Base-by-base conservation (phyloP, 2,113 vertebrate genomes). In the Marcusenius ussheri region DNA sequence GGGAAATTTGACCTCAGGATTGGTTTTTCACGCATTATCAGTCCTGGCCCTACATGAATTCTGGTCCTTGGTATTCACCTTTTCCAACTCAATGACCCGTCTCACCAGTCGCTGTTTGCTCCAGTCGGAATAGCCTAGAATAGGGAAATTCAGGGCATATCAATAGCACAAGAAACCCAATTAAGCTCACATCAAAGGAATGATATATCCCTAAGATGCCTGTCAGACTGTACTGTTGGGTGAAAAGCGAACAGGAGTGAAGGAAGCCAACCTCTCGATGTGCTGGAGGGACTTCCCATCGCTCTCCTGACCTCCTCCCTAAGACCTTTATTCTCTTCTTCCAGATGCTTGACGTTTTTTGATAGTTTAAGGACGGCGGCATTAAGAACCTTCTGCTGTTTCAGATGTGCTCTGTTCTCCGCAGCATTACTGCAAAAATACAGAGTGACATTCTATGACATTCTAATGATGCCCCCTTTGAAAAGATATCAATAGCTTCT, bases 21-120 rank as follows among this genome's bases (percentile, higher is more conserved):
- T 3, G 6, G 3, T n/a, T 24, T 50, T 53, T 87, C 13, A 31
- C n/a, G 11, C 35, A 24, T 51, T 6, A 50, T 11, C 15, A 45
- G 3, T n/a, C 3, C 6, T 58, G 27, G 53, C 19, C 35, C 51
- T 46, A 88, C 50, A 21, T 88, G 50, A 9, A 31, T 50, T 53
- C 6, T 56, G 50, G 85, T 10, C 24, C 13, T 35, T 8, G 27
- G 35, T 50, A 83, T 96, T 97, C 92, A 99, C 98, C 94, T 96
- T 97, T 94, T 98, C 98, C 83, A 98, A 93, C 56, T 97, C 97
- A 0, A 94, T 90, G 83, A 98, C 95, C 89, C 94, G 94, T 10
- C 96, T 96, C 93, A 98, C 84, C 91, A 98, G 95, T 91, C 97
- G 96, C 91, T 97, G 97, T 92, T 96, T 98, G 92, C 97, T 98